These are phyloP conservation scores for Myotis myotis DNA, from an alignment of 2,797 vertebrate species.

Conservation along the genomic window DNA sequence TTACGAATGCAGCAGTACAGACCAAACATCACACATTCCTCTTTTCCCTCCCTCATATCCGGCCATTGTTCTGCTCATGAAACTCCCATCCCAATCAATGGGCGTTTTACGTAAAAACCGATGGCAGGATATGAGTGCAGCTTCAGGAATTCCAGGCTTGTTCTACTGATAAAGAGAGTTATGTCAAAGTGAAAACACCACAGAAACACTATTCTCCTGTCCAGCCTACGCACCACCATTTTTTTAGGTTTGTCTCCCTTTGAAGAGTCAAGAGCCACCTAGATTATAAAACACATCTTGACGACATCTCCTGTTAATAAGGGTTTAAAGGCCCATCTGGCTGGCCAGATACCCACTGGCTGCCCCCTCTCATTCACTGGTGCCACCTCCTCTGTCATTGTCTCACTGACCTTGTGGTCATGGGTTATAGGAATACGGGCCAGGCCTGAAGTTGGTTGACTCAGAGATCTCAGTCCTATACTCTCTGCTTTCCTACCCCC, in stretches of 20 bases:
- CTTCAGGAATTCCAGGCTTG: constrained; percentile 78
- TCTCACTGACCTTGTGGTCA: neutral
- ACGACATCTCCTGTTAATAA: neutral
- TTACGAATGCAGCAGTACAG: neutral
- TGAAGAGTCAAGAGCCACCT: neutral
- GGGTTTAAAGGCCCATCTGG: neutral
- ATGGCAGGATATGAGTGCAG: constrained; percentile 78
- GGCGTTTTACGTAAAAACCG: constrained; percentile 76
- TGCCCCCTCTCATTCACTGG: neutral
- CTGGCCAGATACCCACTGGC: too few relatives aligned
- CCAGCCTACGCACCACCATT: neutral
- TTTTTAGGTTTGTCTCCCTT: constrained; percentile 21
- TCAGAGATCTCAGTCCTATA: neutral
- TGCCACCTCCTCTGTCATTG: neutral
- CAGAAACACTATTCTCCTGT: constrained; percentile 51
- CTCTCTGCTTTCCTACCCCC: neutral
- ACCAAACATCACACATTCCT: constrained; percentile 61
- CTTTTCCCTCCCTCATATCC: constrained; percentile 69
- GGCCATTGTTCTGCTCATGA: constrained; percentile 72
- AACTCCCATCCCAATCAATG: constrained; percentile 77
- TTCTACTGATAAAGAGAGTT: constrained; percentile 73
- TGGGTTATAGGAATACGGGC: neutral
- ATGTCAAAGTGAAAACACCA: constrained; percentile 65
- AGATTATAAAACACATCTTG: neutral
- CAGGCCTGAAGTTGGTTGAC: neutral